Evolutionary conservation across 2,113 vertebrate genomes (phyloP).

Genomic region (Dipodomys stephensi): DNA sequence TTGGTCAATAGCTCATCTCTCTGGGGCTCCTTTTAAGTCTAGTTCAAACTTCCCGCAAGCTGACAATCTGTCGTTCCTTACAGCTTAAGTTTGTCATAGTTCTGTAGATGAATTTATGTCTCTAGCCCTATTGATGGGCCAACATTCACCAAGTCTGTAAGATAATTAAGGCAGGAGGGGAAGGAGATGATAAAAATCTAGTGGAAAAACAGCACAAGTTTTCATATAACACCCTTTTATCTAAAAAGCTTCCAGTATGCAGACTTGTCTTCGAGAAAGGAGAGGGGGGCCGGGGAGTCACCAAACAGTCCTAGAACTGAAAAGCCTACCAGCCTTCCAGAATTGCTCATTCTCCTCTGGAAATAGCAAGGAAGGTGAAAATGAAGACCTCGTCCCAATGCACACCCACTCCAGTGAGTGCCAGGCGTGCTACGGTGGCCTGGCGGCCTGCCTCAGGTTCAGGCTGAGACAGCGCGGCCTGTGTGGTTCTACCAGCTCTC

Average conservation of each 20-base stretch:
- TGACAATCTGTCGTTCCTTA: neutral
- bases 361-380: constrained; percentile 78
- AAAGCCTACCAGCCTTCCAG: neutral
- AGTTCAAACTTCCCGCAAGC: neutral
- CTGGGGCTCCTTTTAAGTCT: neutral
- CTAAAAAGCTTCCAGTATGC: constrained; percentile 7
- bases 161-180: neutral
- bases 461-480: constrained; percentile 61
- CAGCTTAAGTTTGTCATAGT: constrained; percentile 46
- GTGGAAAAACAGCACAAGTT: constrained; percentile 33
- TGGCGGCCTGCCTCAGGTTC: constrained; percentile 30
- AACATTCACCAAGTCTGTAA: constrained; percentile 16
- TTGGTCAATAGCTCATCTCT: neutral
- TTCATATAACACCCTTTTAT: neutral
- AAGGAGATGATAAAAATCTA: neutral
- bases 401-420: constrained; percentile 75
- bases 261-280: neutral
- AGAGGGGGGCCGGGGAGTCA: neutral
- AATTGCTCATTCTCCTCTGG: constrained; percentile 75
- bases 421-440: constrained; percentile 71
- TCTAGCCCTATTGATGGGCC: neutral
- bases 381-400: constrained; percentile 72
- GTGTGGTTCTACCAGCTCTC: constrained; percentile 51
- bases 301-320: constrained; percentile 49
- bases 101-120: neutral